These are phyloP conservation scores for Megaceryle alcyon DNA, from an alignment of 2,797 vertebrate genomes.

Conservation along the genomic window DNA sequence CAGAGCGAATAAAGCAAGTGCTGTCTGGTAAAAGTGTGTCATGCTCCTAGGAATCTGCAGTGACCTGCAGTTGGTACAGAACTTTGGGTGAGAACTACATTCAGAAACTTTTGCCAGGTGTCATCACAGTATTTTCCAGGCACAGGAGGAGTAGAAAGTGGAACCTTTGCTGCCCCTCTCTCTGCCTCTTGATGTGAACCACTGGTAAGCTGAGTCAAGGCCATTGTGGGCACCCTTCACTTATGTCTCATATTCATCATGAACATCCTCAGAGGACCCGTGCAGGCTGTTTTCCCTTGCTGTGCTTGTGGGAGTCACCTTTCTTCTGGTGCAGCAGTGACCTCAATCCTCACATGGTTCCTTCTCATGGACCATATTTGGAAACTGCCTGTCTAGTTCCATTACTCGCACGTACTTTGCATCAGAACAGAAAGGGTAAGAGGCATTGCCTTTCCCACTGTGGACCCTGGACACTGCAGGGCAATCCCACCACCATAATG, in stretches of 20 bases:
- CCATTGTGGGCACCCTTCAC: background rate
- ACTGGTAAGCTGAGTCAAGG: background rate
- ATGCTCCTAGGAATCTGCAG: background rate
- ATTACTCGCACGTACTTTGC: background rate
- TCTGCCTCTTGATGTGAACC: background rate
- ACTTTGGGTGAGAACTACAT: background rate
- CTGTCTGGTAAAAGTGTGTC: background rate
- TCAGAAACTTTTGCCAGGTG: background rate
- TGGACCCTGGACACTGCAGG: background rate
- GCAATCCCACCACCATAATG: background rate
- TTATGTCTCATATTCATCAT: rapidly evolving
- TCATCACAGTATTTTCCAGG: background rate
- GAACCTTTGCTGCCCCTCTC: background rate
- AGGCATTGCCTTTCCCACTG: background rate
- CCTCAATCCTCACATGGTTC: background rate
- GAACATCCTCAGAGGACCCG: background rate
- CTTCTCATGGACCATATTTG: background rate
- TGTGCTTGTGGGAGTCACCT: background rate
- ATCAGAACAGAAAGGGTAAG: background rate
- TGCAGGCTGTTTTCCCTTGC: background rate
- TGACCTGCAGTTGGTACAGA: background rate
- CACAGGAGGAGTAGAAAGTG: background rate
- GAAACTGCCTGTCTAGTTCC: background rate
- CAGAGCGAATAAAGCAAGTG: background rate
- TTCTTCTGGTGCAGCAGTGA: background rate